Evolutionary conservation across 2,113 vertebrate species (phyloP), one percentile per base, ranked within the genome.

Genomic region (Danionella cerebrum): DNA sequence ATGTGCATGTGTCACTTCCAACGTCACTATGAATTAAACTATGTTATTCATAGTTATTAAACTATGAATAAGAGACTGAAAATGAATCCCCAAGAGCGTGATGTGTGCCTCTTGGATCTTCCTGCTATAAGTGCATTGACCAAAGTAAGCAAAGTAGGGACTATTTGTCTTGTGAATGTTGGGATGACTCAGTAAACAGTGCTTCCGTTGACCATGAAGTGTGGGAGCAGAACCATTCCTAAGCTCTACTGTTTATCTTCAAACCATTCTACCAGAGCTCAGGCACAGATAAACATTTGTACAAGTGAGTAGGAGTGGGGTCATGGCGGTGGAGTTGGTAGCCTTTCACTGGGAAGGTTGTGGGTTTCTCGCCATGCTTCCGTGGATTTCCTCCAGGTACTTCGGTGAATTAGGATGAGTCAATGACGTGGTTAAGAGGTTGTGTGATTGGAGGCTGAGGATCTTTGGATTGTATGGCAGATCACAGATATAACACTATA

Each of bases 231-330:
- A 50, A 41, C 25, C 24, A 24, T 31, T 41, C 24, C 35, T 62
- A 31, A 39, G 60, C 67, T 51, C 58, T 16, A 44, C 25, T 53
- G 67, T 69, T 60, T 33, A 69, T 11, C 47, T n/a, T 69, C 8
- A 27, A 52, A 50, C 6, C 36, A 6, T 16, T 13, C 11, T 69
- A 21, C 33, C 1, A 2, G 25, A 12, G 13, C n/a, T 52, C 10
- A 4, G 1, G 48, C 25, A 18, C 10, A 11, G 11, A 44, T 70
- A 53, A 62, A 39, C n/a, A 60, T 13, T 27, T 18, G 19, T 33
- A 31, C 11, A 12, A 19, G n/a, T 41, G n/a, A n/a, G n/a, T n/a
- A n/a, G n/a, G n/a, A n/a, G n/a, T n/a, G n/a, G n/a, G n/a, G 12
- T 47, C 21, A n/a, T 8, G 24, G 19, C 8, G 6, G n/a, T 48